Evolutionary conservation across 2,888 invertebrate species (phyloP).

Genomic region (Argyra leucocephala): DNA sequence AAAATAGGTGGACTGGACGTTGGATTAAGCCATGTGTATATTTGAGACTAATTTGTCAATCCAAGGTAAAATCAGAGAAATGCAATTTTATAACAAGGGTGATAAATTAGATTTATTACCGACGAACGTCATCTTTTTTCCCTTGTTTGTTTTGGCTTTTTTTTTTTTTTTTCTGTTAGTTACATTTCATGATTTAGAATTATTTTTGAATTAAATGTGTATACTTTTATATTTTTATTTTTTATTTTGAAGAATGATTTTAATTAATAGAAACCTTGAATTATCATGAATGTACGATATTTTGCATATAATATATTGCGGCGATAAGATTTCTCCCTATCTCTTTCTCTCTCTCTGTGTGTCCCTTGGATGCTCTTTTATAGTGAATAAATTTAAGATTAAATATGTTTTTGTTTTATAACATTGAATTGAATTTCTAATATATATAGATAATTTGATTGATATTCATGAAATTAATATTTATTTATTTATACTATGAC

Average conservation of each 20-base stretch:
- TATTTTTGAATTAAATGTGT: neutral
- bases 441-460: too few species aligned
- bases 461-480: too few species aligned
- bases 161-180: neutral
- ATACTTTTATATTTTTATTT: neutral
- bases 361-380: too few species aligned
- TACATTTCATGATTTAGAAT: neutral
- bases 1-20: too few species aligned
- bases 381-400: too few species aligned
- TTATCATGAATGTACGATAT: neutral
- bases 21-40: too few species aligned
- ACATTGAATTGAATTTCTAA: too few species aligned
- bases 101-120: constrained; percentile 6
- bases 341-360: too few species aligned
- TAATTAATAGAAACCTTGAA: neutral
- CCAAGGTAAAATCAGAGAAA: neutral
- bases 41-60: constrained; percentile 2
- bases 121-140: neutral
- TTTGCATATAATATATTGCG: too few species aligned
- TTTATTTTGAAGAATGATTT: neutral
- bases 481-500: too few species aligned
- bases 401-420: too few species aligned
- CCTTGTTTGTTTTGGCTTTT: neutral
- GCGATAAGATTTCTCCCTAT: too few species aligned
- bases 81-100: neutral